Percentiles rank a stretch among this genome's conserved stretches.
Evolutionary conservation across 2,888 invertebrate species (phyloP).

Genomic region (Ichneumoninae sp.): DNA sequence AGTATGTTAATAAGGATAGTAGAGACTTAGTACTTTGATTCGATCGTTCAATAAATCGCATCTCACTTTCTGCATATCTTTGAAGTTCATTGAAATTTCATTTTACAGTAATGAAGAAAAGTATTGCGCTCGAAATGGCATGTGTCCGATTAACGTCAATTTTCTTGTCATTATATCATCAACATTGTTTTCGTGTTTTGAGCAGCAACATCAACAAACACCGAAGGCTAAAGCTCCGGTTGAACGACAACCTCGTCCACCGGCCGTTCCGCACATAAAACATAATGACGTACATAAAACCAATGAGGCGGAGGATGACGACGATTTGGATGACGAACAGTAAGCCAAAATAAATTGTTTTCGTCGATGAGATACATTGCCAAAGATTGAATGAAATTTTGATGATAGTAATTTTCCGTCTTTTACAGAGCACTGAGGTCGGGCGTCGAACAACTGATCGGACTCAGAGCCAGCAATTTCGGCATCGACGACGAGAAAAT

Average conservation of each 20-base stretch:
- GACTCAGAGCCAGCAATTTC: slow-evolving; percentile 66
- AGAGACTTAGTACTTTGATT: too few relatives aligned
- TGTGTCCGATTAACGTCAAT: background rate
- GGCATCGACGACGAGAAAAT: slow-evolving; percentile 59
- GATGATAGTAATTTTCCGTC: background rate
- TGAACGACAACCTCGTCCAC: slow-evolving; percentile 12
- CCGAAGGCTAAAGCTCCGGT: slow-evolving; percentile 32
- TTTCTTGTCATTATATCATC: background rate
- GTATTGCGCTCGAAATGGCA: too few relatives aligned
- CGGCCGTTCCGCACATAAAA: background rate
- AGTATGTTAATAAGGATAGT: too few relatives aligned
- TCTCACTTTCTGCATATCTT: too few relatives aligned
- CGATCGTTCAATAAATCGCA: too few relatives aligned
- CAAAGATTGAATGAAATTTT: background rate
- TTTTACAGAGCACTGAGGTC: slow-evolving; percentile 41
- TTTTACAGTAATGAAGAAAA: too few relatives aligned
- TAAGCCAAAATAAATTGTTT: slow-evolving; percentile 27
- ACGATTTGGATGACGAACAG: slow-evolving; percentile 48
- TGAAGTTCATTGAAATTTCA: too few relatives aligned
- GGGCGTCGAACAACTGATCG: slow-evolving; percentile 52
- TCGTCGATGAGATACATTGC: background rate
- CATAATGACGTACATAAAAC: slow-evolving; percentile 31
- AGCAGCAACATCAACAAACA: slow-evolving; percentile 21
- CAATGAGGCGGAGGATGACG: slow-evolving; percentile 44
- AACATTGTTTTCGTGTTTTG: background rate